Conservation (phyloP, 2,113 vertebrate genomes). For the Athene noctua region DNA sequence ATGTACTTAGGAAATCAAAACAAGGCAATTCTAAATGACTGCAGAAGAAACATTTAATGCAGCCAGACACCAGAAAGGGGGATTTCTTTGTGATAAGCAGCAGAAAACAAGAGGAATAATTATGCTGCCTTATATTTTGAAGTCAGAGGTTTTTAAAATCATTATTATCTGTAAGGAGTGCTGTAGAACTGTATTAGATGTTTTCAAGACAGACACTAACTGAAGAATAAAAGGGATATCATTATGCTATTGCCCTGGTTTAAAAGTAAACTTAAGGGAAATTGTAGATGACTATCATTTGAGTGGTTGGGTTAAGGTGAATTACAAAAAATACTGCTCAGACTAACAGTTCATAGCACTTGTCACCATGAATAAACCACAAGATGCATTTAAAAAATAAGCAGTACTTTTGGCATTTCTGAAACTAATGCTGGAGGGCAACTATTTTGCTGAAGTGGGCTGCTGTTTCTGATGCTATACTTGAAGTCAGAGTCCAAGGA, state of each 20-base stretch:
- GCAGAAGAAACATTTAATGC: background rate
- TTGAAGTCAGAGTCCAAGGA: background rate
- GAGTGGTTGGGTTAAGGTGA: background rate
- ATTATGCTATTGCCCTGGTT: background rate
- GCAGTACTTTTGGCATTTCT: conserved; percentile 23
- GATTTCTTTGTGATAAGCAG: background rate
- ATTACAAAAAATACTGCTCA: conserved; percentile 24
- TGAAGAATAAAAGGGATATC: background rate
- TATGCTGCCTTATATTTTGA: background rate
- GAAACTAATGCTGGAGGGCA: conserved; percentile 1
- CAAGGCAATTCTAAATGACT: background rate
- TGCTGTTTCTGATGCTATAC: background rate
- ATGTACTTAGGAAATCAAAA: background rate
- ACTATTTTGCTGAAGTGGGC: background rate
- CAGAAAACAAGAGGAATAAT: background rate
- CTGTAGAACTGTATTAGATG: background rate
- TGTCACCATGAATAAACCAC: conserved; percentile 13
- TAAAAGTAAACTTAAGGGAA: background rate
- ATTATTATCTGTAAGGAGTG: background rate
- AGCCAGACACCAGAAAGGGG: background rate
- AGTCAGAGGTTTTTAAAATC: background rate
- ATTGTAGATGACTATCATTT: background rate
- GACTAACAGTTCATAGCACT: conserved; percentile 14
- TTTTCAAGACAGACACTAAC: background rate
- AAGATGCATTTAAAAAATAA: background rate